phyloP scores from a whole-genome alignment of 1,140 invertebrate genomes.

The Thaumetopoea pityocampa region DNA sequence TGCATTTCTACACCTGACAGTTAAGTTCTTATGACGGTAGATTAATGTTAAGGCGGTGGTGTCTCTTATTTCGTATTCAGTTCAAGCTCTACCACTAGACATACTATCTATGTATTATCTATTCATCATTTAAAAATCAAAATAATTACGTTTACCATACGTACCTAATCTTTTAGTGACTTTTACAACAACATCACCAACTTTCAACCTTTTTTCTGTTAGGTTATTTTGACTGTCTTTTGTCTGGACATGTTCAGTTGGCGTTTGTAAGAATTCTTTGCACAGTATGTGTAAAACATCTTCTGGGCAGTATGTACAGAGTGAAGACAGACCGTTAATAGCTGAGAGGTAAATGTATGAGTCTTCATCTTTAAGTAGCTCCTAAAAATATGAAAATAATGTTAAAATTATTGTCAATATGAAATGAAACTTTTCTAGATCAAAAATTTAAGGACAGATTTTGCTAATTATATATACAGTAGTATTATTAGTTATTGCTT shows the following conservation, averaged over 20 bases:
- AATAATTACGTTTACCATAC: conserved; percentile 18
- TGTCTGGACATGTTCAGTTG: conserved; percentile 28
- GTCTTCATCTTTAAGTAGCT: conserved; percentile 86
- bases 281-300: conserved; percentile 81
- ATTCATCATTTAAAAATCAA: no score
- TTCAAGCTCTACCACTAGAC: no score
- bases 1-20: no score
- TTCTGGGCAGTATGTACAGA: conserved; percentile 81
- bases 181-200: conserved; percentile 89
- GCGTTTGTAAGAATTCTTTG: conserved; percentile 80
- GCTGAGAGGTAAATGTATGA: conserved; percentile 90
- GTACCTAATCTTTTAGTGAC: conserved; percentile 83
- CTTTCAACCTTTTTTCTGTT: conserved; percentile 83
- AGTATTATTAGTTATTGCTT: no score
- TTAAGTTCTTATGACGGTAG: no score
- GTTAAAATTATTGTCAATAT: no score
- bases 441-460: no score
- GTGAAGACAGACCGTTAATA: conserved; percentile 83
- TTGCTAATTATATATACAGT: no score
- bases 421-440: no score
- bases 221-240: conserved; percentile 67
- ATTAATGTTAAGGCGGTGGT: no score
- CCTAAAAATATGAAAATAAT: conserved; percentile 78
- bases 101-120: no score
- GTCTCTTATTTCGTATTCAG: no score